A percentile compares a stretch with the other conserved stretches of the same genome.
Conservation (phyloP, 2,797 vertebrate genomes). For the Carcharodon carcharias region DNA sequence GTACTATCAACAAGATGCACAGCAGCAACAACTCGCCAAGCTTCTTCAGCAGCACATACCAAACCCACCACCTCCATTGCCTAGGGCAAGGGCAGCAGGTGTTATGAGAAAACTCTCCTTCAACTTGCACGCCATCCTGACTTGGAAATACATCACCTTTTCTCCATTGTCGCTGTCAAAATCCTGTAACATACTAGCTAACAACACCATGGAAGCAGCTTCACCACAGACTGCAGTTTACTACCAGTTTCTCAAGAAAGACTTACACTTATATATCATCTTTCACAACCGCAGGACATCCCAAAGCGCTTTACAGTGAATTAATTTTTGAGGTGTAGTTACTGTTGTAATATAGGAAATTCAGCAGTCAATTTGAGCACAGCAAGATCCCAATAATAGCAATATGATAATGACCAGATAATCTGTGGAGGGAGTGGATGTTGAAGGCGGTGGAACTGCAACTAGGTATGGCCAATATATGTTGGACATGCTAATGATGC, state of each 20-base stretch:
- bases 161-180: too few relatives aligned
- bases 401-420: not conserved
- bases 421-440: not conserved
- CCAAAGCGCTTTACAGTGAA: not conserved
- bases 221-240: too few relatives aligned
- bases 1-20: not conserved
- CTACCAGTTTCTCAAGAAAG: too few relatives aligned
- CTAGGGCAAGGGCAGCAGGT: not conserved
- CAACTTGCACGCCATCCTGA: not conserved
- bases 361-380: not conserved
- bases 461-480: not conserved
- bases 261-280: not conserved
- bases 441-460: not conserved
- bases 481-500: not conserved
- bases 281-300: not conserved
- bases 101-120: not conserved
- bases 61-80: not conserved
- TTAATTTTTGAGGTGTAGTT: not conserved
- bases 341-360: not conserved
- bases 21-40: not conserved
- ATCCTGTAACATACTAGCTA: too few relatives aligned
- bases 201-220: too few relatives aligned
- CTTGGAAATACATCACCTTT: not conserved
- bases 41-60: not conserved
- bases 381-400: not conserved